These are phyloP conservation scores for Glomeris maerens DNA, from an alignment of 1,140 invertebrate species.

Conservation along the genomic window DNA sequence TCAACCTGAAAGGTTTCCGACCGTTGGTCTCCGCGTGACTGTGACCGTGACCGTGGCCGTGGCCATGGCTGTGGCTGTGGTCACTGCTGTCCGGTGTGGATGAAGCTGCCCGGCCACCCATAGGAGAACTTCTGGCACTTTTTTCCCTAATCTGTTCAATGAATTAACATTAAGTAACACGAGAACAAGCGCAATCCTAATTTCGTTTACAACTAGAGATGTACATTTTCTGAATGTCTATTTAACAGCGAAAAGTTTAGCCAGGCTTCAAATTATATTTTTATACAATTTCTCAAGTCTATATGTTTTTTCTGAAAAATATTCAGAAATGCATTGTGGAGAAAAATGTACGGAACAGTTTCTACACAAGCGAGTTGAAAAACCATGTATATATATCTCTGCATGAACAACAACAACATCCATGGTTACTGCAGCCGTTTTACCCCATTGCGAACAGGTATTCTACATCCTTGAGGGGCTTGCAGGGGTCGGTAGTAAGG, in stretches of 20 bases:
- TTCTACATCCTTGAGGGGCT: too few relatives aligned
- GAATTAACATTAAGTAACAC: conserved; percentile 11
- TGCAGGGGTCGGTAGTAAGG: too few relatives aligned
- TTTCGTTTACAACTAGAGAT: background rate
- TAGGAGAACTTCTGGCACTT: conserved; percentile 67
- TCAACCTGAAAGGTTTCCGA: too few relatives aligned
- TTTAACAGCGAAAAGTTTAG: background rate
- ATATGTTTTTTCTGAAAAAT: too few relatives aligned
- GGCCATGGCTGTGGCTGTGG: conserved; percentile 23
- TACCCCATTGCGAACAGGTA: too few relatives aligned
- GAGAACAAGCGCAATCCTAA: background rate
- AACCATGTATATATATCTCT: too few relatives aligned
- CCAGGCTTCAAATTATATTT: background rate
- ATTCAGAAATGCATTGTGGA: too few relatives aligned
- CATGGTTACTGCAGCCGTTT: too few relatives aligned
- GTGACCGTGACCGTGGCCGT: conserved; percentile 20
- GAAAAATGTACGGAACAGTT: too few relatives aligned
- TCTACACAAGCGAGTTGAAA: too few relatives aligned
- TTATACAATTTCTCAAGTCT: background rate
- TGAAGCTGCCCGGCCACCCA: conserved; percentile 49
- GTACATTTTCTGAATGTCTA: background rate
- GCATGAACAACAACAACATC: too few relatives aligned
- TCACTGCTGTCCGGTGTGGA: conserved; percentile 40
- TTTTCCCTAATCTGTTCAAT: conserved; percentile 65
- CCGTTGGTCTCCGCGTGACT: conserved; percentile 20